A percentile compares a stretch with the other conserved stretches of the same genome.
These are phyloP conservation scores for Sipha maydis DNA, from an alignment of 2,888 invertebrate genomes.

Conservation along the genomic window DNA sequence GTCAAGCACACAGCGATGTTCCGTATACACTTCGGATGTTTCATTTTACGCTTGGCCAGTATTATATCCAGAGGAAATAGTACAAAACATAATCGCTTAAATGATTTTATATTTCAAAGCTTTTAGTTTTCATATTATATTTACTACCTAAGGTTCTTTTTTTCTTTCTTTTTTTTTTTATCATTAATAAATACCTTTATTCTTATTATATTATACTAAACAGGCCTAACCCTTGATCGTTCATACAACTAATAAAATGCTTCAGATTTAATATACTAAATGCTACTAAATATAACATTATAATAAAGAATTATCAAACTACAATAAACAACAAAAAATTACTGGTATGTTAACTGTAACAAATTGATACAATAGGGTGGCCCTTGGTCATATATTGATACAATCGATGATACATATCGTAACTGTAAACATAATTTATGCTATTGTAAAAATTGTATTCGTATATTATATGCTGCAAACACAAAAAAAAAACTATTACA, in stretches of 20 bases:
- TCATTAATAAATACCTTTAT: too few species aligned
- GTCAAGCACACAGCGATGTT: background rate
- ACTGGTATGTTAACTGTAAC: too few species aligned
- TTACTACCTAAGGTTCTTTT: background rate
- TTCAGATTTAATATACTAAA: background rate
- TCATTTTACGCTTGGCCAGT: constrained; percentile 9
- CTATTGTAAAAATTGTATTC: too few species aligned
- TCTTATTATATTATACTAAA: too few species aligned
- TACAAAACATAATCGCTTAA: background rate
- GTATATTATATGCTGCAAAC: too few species aligned
- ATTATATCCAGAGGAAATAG: constrained; percentile 1
- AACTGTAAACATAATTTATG: too few species aligned
- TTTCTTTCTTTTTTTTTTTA: too few species aligned
- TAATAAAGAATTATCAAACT: background rate
- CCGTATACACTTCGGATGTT: constrained; percentile 14
- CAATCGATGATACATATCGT: too few species aligned
- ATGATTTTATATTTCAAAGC: constrained; percentile 7
- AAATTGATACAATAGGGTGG: too few species aligned
- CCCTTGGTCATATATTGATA: too few species aligned
- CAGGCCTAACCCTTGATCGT: background rate
- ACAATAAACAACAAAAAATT: too few species aligned
- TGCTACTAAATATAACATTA: background rate
- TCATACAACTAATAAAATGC: background rate
- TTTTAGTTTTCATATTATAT: background rate
- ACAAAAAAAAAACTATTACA: too few species aligned